Evolutionary conservation across 2,113 vertebrate genomes (phyloP).

Genomic region (Bubo bubo): DNA sequence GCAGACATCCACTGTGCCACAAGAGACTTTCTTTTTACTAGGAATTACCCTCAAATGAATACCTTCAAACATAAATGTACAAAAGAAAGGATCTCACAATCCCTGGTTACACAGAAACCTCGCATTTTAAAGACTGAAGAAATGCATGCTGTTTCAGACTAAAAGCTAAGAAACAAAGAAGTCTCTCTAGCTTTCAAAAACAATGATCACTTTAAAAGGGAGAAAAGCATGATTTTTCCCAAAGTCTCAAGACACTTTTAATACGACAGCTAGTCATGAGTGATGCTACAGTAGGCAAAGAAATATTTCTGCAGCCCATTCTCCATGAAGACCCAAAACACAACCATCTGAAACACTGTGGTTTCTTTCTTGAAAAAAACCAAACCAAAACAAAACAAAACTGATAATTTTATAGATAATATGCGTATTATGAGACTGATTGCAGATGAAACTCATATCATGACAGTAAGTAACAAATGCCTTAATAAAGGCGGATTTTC

Average conservation of each 20-base stretch:
- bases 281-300: not conserved
- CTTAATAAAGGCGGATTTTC: not conserved
- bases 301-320: not conserved
- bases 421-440: not conserved
- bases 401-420: not conserved
- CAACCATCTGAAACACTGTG: not conserved
- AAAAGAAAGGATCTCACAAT: not conserved
- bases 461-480: not conserved
- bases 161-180: not conserved
- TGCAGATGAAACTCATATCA: not conserved
- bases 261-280: not conserved
- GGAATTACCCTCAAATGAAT: slow-evolving; percentile 37
- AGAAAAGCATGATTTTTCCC: not conserved
- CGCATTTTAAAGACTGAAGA: not conserved
- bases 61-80: not conserved
- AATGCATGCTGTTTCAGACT: not conserved
- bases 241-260: not conserved
- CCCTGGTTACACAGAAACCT: not conserved
- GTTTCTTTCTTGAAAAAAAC: not conserved
- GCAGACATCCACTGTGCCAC: slow-evolving; percentile 7
- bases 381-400: no score
- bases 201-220: not conserved
- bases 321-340: not conserved
- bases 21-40: not conserved
- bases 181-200: not conserved